Evolutionary conservation across 2,888 invertebrate genomes (phyloP), one percentile per base, ranked within the genome.

Genomic region (Endotricha flammealis): DNA sequence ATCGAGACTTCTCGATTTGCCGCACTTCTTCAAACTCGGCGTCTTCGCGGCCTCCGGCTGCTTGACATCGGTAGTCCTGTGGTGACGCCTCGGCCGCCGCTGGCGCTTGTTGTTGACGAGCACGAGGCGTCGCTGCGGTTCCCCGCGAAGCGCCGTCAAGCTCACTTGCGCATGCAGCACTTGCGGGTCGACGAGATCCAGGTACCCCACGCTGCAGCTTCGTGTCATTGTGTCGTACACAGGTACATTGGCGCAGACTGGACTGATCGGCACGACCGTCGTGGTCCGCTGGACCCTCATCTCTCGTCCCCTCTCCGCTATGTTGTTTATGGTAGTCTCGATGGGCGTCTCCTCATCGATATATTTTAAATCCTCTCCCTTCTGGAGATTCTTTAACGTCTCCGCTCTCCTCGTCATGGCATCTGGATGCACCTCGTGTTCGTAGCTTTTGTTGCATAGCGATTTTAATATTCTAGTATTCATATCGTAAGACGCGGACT

Each of bases 121-220:
- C 20, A 95, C 90, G 14, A 95, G 80, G 2, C 95, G 88, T 50
- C 94, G 92, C 0, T 94, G 94, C 1, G 93, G 91, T 51, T 94
- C 93, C 42, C 91, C 92, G 8, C 92, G 87, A 16, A 94, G 71
- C 61, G 93, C 91, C 0, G 90, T 88, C 27, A 93, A 60, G 7
- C 92, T 91, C 32, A 93, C 91, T 57, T 93, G 93, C 24, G 92
- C 92, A 30, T 93, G 93, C 12, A 93, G 90, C 50, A 92, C 88
- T 55, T 91, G 91, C 1, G 91, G 90, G 54, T 95, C 95, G 3
- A 95, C 94, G 44, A 93, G 88, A 65, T 96, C 95, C 49, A 96
- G 82, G 64, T 95, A 95, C 0, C 96, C 95, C 1, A 95, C 95
- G 72, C 95, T 95, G 69, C 95, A 95, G 64, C 95, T 95, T 16